A percentile compares a stretch with the other conserved stretches of the same genome.
Evolutionary conservation across 1,140 invertebrate genomes (phyloP).

Genomic region (Zaprionus taronus): DNA sequence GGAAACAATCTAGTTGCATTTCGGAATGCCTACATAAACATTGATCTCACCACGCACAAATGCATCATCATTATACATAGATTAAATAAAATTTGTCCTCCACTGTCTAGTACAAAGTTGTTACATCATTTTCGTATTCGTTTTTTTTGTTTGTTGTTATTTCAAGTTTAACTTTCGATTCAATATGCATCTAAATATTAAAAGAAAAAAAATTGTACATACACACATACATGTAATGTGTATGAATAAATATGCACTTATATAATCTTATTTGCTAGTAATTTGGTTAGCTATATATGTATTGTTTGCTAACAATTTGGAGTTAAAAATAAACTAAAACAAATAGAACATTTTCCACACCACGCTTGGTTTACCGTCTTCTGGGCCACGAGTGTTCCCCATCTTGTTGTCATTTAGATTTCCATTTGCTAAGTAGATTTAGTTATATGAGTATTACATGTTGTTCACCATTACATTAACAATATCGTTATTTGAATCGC

Average conservation of each 20-base stretch:
- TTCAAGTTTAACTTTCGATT: slow-evolving; percentile 48
- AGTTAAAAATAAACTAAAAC: slow-evolving; percentile 32
- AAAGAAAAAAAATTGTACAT: slow-evolving; percentile 16
- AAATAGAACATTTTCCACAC: slow-evolving; percentile 25
- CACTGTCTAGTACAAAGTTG: slow-evolving; percentile 63
- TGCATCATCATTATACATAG: background rate
- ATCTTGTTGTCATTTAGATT: slow-evolving; percentile 42
- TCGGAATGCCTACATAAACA: slow-evolving; percentile 9
- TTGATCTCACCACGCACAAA: slow-evolving; percentile 12
- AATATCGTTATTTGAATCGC: background rate
- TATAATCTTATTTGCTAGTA: slow-evolving; percentile 41
- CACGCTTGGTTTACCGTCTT: background rate
- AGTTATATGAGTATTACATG: slow-evolving; percentile 16
- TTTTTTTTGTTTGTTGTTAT: slow-evolving; percentile 9
- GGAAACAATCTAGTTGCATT: slow-evolving; percentile 25
- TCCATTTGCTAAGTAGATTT: slow-evolving; percentile 32
- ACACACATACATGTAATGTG: slow-evolving; percentile 31
- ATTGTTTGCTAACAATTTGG: slow-evolving; percentile 4
- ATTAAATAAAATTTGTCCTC: slow-evolving; percentile 29
- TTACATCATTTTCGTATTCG: slow-evolving; percentile 27
- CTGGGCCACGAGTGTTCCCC: background rate
- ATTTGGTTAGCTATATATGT: slow-evolving; percentile 57
- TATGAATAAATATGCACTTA: background rate
- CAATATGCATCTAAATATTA: slow-evolving; percentile 38
- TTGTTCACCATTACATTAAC: slow-evolving; percentile 13